These are phyloP conservation scores for Philereme transversata DNA, from an alignment of 2,888 invertebrate genomes.

Conservation along the genomic window DNA sequence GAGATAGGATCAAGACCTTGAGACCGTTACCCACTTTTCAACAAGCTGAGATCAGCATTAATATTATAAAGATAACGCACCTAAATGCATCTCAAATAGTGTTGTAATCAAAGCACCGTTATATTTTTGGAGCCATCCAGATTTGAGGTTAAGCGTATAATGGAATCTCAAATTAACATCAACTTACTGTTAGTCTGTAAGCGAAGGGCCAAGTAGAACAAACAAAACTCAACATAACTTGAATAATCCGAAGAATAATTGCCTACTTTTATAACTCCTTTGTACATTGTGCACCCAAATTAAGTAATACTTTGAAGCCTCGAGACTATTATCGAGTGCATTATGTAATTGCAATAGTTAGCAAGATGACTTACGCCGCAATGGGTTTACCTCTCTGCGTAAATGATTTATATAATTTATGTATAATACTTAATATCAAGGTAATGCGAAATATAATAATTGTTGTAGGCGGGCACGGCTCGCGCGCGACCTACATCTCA, in stretches of 20 bases:
- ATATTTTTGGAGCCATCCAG: conserved; percentile 34
- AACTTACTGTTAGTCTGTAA: conserved; percentile 9
- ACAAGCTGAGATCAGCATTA: conserved; percentile 3
- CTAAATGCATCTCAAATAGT: conserved; percentile 13
- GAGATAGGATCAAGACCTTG: too few relatives aligned
- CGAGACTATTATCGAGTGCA: conserved; percentile 4
- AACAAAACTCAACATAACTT: background rate
- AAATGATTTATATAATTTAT: conserved; percentile 18
- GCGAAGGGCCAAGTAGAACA: background rate
- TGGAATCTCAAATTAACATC: conserved; percentile 17
- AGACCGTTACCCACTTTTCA: too few relatives aligned
- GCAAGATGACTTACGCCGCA: conserved; percentile 4
- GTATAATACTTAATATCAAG: conserved; percentile 12
- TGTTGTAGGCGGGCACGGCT: conserved; percentile 30
- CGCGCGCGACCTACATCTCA: conserved; percentile 20
- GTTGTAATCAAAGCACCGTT: conserved; percentile 41
- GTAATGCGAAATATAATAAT: conserved; percentile 23
- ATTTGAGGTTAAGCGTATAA: conserved; percentile 34
- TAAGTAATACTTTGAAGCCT: background rate
- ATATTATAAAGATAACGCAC: conserved; percentile 8
- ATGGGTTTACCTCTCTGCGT: background rate
- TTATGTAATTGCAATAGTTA: conserved; percentile 8
- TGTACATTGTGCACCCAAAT: conserved; percentile 2
- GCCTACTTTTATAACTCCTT: background rate
- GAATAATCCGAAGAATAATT: background rate